Evolutionary conservation across 2,888 invertebrate genomes (phyloP).

Genomic region (Caradrina clavipalpis): DNA sequence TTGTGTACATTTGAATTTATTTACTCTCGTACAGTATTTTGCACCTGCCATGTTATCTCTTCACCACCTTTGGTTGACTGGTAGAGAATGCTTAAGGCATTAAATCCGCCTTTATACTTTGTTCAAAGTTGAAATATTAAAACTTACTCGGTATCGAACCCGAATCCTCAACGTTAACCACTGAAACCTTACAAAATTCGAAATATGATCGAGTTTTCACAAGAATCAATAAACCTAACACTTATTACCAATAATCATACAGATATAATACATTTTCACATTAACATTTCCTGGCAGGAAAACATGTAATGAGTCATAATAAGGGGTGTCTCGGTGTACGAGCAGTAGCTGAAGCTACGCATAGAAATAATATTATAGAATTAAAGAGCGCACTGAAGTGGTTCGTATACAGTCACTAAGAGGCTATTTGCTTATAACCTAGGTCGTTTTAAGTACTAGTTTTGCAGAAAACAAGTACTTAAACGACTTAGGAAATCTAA

Average conservation of each 20-base stretch:
- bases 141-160: no score
- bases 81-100: no score
- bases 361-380: constrained; percentile 43
- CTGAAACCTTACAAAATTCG: no score
- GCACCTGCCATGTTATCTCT: no score
- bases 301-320: constrained; percentile 43
- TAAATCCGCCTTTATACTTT: no score
- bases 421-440: constrained; percentile 36
- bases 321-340: constrained; percentile 21
- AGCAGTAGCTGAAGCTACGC: neutral
- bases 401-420: constrained; percentile 13
- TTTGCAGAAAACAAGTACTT: no score
- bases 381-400: constrained; percentile 26
- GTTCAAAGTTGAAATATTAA: no score
- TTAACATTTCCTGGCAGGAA: constrained; percentile 39
- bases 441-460: constrained; percentile 31
- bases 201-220: constrained; percentile 5
- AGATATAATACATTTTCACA: constrained; percentile 15
- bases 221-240: neutral
- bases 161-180: no score
- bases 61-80: no score
- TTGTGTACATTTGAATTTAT: no score
- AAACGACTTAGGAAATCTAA: no score
- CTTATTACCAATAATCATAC: constrained; percentile 1
- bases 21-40: no score